These are phyloP conservation scores for Pyrgus malvae DNA, from an alignment of 2,888 invertebrate genomes.

Conservation along the genomic window DNA sequence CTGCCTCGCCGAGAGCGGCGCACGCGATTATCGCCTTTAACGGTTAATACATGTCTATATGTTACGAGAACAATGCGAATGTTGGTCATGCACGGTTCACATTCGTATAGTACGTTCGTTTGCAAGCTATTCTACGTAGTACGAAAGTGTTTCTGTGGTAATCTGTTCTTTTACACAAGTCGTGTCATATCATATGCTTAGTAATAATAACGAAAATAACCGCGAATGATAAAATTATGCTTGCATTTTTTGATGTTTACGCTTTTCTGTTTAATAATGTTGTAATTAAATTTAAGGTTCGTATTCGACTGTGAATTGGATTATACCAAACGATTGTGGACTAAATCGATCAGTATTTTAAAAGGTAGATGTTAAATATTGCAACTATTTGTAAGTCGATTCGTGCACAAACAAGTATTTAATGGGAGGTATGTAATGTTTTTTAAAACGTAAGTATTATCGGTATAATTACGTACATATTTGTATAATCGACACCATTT, in stretches of 20 bases:
- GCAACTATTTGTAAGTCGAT: conserved; percentile 55
- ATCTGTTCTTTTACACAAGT: conserved; percentile 52
- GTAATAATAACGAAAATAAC: conserved; percentile 40
- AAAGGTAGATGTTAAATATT: conserved; percentile 52
- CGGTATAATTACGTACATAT: conserved; percentile 41
- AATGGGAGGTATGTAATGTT: conserved; percentile 46
- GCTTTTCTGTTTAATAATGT: conserved; percentile 34
- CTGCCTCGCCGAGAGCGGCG: conserved; percentile 17
- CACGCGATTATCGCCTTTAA: conserved; percentile 34
- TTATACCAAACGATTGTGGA: conserved; percentile 36
- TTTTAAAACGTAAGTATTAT: conserved; percentile 60
- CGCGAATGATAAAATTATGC: conserved; percentile 40
- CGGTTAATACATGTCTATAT: conserved; percentile 43
- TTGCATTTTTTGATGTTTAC: conserved; percentile 51
- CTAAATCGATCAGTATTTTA: conserved; percentile 58
- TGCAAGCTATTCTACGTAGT: conserved; percentile 58
- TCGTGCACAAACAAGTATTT: conserved; percentile 72
- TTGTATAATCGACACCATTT: conserved; percentile 52
- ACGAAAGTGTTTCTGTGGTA: conserved; percentile 41
- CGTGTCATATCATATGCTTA: conserved; percentile 66
- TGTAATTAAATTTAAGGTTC: conserved; percentile 14
- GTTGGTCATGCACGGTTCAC: conserved; percentile 30
- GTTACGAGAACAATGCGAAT: conserved; percentile 10
- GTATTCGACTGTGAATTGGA: conserved; percentile 28
- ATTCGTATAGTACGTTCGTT: conserved; percentile 30